These are phyloP conservation scores for Graptemys geographica DNA, from an alignment of 2,797 vertebrate genomes.

Conservation along the genomic window DNA sequence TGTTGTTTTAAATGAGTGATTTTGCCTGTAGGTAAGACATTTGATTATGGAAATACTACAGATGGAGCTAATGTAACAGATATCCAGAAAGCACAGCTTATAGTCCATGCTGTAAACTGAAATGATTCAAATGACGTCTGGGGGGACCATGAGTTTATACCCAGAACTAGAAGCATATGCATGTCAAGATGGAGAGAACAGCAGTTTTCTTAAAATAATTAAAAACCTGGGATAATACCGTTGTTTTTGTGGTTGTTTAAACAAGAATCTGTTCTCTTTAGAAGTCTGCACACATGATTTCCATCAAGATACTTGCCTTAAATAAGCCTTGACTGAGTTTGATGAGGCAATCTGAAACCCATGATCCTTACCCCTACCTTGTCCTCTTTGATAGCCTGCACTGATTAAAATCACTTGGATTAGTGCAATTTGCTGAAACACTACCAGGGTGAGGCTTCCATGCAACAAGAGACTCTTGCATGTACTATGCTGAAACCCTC, in stretches of 20 bases:
- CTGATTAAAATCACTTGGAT: constrained; percentile 76
- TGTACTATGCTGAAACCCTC: constrained; percentile 48
- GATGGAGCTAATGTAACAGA: neutral
- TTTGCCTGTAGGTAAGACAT: neutral
- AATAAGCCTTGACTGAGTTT: constrained; percentile 56
- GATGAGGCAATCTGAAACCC: constrained; percentile 59
- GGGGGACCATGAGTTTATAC: neutral
- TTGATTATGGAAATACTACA: neutral
- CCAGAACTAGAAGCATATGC: neutral
- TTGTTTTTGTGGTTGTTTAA: constrained; percentile 33
- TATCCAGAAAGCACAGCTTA: neutral
- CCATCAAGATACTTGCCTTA: constrained; percentile 47
- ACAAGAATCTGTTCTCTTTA: constrained; percentile 17
- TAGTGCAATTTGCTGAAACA: constrained; percentile 70
- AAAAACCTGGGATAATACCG: neutral
- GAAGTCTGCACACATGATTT: constrained; percentile 22
- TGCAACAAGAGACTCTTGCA: constrained; percentile 49
- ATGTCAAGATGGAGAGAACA: neutral
- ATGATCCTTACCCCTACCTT: constrained; percentile 47
- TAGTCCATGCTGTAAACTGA: neutral
- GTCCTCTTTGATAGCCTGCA: constrained; percentile 51
- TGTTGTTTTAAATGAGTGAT: neutral
- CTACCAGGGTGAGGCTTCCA: constrained; percentile 35
- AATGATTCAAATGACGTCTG: neutral
- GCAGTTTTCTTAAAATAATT: neutral